phyloP scores from a whole-genome alignment of 2,888 invertebrate species.

The Scrobipalpa costella region DNA sequence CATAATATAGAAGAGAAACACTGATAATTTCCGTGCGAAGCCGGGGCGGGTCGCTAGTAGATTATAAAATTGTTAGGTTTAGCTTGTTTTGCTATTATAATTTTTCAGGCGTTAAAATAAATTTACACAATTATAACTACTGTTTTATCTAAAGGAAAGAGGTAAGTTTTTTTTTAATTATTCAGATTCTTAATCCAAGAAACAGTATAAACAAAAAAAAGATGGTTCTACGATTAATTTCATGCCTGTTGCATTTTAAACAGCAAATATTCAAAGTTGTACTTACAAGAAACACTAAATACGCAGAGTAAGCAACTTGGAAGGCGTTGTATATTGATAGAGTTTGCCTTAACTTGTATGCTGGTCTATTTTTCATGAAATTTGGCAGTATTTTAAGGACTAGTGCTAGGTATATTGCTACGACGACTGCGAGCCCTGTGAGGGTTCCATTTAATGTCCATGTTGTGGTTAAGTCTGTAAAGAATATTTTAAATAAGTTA shows the following conservation, averaged over 20 bases:
- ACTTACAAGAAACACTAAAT: slow-evolving; percentile 82
- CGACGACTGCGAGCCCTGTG: slow-evolving; percentile 50
- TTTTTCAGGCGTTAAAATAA: too few species aligned
- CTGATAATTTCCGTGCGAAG: too few species aligned
- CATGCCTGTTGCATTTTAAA: slow-evolving; percentile 25
- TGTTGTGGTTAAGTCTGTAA: slow-evolving; percentile 52
- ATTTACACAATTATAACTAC: too few species aligned
- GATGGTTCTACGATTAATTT: not conserved
- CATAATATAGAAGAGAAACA: too few species aligned
- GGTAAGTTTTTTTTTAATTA: too few species aligned
- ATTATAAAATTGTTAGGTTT: too few species aligned
- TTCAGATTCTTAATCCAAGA: too few species aligned
- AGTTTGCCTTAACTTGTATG: slow-evolving; percentile 83
- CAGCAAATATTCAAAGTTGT: slow-evolving; percentile 31
- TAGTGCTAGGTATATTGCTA: slow-evolving; percentile 84
- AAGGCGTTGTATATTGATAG: slow-evolving; percentile 85
- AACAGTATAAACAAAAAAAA: too few species aligned
- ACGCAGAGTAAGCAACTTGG: slow-evolving; percentile 84
- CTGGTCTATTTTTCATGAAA: slow-evolving; percentile 84
- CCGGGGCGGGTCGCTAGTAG: too few species aligned
- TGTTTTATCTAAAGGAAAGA: too few species aligned
- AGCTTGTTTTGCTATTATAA: too few species aligned
- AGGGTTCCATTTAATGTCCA: slow-evolving; percentile 60
- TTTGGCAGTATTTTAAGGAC: slow-evolving; percentile 85
- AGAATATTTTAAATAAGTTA: not conserved